These are phyloP conservation scores for Octodon degus DNA, from an alignment of 2,113 vertebrate species.

Conservation along the genomic window DNA sequence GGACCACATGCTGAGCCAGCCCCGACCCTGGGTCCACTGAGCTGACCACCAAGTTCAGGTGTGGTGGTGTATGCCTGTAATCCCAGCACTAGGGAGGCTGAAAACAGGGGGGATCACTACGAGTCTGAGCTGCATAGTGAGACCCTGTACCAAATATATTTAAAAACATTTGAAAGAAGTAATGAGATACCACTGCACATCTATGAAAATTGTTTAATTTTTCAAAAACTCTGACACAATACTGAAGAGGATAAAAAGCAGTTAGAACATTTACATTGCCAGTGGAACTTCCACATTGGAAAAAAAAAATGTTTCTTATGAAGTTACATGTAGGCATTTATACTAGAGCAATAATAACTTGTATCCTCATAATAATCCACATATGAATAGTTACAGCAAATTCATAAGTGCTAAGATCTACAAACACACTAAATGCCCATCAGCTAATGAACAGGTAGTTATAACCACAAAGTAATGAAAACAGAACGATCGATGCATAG, in stretches of 20 bases:
- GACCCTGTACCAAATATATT: no score
- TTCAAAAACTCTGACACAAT: not conserved
- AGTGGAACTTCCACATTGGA: not conserved
- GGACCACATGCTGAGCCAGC: no score
- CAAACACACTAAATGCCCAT: not conserved
- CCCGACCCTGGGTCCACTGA: no score
- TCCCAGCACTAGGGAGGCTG: no score
- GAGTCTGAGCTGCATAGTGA: no score
- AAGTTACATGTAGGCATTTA: not conserved
- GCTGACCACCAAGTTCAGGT: no score
- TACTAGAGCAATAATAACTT: not conserved
- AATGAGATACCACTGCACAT: not conserved
- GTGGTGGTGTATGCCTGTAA: no score
- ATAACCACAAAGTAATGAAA: not conserved
- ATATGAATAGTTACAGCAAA: not conserved
- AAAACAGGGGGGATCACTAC: no score
- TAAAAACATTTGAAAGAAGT: constrained; percentile 25
- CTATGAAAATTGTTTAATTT: not conserved
- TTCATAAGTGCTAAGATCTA: constrained; percentile 1
- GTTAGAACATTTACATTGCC: not conserved
- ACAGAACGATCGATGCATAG: not conserved
- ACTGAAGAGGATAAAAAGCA: not conserved
- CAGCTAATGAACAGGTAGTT: not conserved
- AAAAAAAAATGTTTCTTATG: not conserved
- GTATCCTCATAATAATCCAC: not conserved